These are phyloP conservation scores for Bubo blakistoni DNA, from an alignment of 2,113 vertebrate genomes.

Conservation along the genomic window DNA sequence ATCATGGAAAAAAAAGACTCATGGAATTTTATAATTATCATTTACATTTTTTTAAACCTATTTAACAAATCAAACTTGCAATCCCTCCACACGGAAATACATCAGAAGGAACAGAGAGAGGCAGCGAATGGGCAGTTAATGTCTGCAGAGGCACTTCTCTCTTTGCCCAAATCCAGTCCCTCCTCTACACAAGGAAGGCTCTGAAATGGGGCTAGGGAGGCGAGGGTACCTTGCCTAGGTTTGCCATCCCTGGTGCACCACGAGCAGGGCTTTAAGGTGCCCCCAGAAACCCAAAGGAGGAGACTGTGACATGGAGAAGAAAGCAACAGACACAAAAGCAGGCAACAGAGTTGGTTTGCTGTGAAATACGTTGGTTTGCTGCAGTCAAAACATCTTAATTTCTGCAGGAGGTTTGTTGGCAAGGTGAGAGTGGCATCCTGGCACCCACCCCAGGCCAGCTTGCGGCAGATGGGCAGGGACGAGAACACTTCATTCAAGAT, in stretches of 20 bases:
- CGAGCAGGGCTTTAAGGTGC: rapidly evolving
- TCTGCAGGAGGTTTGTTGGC: background rate
- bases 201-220: background rate
- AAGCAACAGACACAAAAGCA: background rate
- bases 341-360: background rate
- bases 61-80: slow-evolving; percentile 50
- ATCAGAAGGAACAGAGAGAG: background rate
- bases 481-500: background rate
- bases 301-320: background rate
- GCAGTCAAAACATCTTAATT: background rate
- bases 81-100: slow-evolving; percentile 18
- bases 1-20: background rate
- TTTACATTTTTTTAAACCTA: slow-evolving; percentile 38
- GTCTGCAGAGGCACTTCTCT: background rate
- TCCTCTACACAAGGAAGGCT: background rate
- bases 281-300: background rate
- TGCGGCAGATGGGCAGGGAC: rapidly evolving
- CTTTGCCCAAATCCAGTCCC: background rate
- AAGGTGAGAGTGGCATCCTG: background rate
- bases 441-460: background rate
- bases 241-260: background rate
- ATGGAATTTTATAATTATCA: slow-evolving; percentile 49
- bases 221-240: background rate
- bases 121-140: background rate
- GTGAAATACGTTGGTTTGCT: background rate